Percentiles rank a stretch among this genome's conserved stretches.
phyloP scores from a whole-genome alignment of 2,797 vertebrate genomes.

The Tympanoctomys barrerae region DNA sequence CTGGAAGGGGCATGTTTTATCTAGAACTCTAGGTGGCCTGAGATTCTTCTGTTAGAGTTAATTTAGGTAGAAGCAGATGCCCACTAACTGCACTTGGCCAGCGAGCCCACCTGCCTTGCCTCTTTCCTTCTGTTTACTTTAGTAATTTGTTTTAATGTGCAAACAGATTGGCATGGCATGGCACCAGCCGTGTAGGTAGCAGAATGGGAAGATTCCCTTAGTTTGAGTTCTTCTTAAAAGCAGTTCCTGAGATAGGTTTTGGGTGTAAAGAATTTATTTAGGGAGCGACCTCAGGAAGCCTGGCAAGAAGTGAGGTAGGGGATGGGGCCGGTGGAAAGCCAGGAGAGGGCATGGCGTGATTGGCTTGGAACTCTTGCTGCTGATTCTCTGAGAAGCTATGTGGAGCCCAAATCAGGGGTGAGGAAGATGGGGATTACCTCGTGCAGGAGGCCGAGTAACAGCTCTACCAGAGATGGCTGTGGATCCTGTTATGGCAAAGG shows the following conservation, averaged over 20 bases:
- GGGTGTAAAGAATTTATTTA: background rate
- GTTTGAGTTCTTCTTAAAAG: constrained; percentile 3
- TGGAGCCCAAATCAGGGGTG: background rate
- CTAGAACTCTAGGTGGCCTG: background rate
- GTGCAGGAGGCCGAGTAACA: background rate
- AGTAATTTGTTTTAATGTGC: background rate
- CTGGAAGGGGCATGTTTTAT: background rate
- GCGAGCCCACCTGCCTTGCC: background rate
- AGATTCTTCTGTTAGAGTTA: constrained; percentile 40
- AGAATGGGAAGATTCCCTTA: constrained; percentile 27
- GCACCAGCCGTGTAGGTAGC: background rate
- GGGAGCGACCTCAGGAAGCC: background rate
- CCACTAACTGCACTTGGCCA: constrained; percentile 7
- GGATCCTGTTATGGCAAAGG: background rate
- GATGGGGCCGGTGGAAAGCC: background rate
- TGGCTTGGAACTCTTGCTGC: background rate
- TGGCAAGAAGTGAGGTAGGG: background rate
- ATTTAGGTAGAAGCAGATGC: constrained; percentile 12
- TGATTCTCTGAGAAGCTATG: background rate
- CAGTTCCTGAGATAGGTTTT: background rate
- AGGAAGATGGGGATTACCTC: background rate
- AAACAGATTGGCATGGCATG: constrained; percentile 27
- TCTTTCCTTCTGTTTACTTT: background rate
- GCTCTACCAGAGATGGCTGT: background rate
- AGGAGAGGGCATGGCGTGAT: background rate